Conservation (phyloP, 2,888 invertebrate genomes). For the Chymomyza procnemis region DNA sequence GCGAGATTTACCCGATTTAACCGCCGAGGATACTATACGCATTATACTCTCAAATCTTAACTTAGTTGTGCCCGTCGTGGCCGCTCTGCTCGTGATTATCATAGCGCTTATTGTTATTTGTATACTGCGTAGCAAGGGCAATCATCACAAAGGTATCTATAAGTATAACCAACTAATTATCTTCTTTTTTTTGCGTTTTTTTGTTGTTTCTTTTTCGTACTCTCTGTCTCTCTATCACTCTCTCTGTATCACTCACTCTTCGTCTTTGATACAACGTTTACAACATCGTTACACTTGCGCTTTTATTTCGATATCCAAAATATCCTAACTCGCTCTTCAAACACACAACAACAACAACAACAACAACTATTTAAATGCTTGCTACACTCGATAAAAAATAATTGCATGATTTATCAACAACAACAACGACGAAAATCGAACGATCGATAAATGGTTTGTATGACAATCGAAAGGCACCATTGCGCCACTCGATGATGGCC, state of each 20-base stretch:
- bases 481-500: conserved; percentile 85
- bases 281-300: conserved; percentile 31
- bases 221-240: conserved; percentile 46
- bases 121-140: conserved; percentile 91
- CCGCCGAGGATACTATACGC: conserved; percentile 90
- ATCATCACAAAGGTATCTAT: conserved; percentile 89
- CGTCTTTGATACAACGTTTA: conserved; percentile 22
- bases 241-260: too few species aligned
- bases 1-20: conserved; percentile 88
- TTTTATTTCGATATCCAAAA: conserved; percentile 5
- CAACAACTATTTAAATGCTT: conserved; percentile 4
- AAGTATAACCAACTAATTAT: conserved; percentile 66
- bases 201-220: conserved; percentile 20
- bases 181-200: conserved; percentile 62
- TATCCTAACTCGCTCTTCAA: conserved; percentile 10
- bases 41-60: conserved; percentile 93
- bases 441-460: conserved; percentile 42
- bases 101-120: conserved; percentile 95
- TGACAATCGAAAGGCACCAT: conserved; percentile 83
- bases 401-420: conserved; percentile 46
- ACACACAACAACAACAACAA: conserved; percentile 12
- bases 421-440: neutral
- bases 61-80: conserved; percentile 95
- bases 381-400: conserved; percentile 13
- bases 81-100: conserved; percentile 93